Base-by-base conservation (phyloP, 2,888 invertebrate genomes). In the Tenthredo amoena region DNA sequence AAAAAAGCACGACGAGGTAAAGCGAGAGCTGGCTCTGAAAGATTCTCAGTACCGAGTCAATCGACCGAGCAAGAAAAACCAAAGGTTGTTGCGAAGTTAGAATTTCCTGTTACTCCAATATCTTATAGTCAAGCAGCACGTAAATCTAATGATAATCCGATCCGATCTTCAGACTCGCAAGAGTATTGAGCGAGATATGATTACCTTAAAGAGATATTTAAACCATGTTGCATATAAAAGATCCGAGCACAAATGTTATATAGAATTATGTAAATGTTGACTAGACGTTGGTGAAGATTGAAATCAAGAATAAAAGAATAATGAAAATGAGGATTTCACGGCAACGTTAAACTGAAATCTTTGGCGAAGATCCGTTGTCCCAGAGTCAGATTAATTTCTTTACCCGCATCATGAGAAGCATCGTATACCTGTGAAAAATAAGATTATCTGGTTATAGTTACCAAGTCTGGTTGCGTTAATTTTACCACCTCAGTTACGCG, bases 81-180 rank as follows among this genome's bases (percentile, higher is more conserved):
- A 47, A 83, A 83, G 26, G 68, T 71, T n/a, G 71, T 50, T 15
- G 68, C 83, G 6, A 86, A 87, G 55, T 65, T 85, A 1, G 76
- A 86, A 86, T 88, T 72, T 43, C 62, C 87, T 81, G 86, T 83
- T 74, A 84, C 85, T 58, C 7, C 55, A 55, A 55, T 55, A 55
- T 50, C 86, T 26, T 86, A 88, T 86, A 88, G 87, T 87, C 86
- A 86, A 72, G 81, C 76, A 6, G 62, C 85, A 26, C 87, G 84
- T 85, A 88, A 87, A 72, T 74, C 84, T 37, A n/a, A 84, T 9
- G 87, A 87, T 89, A 86, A 58, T 76, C 31, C 83, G 58, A 76
- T 58, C 26, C 55, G 26, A 68, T 47, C 47, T 34, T 81, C 85
- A 62, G 77, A 77, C 62, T 84, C 68, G 71, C 40, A 50, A 34